These are phyloP conservation scores for Pleuronectes platessa DNA, from an alignment of 2,113 vertebrate genomes.

Conservation along the genomic window DNA sequence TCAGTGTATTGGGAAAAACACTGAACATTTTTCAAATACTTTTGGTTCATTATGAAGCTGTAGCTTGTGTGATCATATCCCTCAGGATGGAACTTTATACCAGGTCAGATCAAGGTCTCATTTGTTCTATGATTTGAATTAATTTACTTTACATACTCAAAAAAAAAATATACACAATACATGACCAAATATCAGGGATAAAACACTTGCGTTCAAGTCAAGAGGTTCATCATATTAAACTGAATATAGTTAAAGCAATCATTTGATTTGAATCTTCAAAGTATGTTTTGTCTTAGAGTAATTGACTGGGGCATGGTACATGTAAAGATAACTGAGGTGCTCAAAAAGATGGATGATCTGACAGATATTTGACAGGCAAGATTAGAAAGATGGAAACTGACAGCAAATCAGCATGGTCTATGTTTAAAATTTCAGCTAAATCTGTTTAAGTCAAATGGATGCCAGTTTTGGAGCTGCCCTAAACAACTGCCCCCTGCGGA, in stretches of 20 bases:
- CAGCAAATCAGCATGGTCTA: conserved; percentile 10
- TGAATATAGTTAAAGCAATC: not conserved
- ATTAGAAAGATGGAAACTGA: conserved; percentile 25
- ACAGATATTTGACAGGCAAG: conserved; percentile 24
- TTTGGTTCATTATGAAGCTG: not conserved
- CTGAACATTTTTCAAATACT: not conserved
- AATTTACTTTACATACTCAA: not conserved
- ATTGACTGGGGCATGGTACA: not conserved
- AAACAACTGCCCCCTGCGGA: conserved; percentile 45
- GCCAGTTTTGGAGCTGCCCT: conserved; percentile 38
- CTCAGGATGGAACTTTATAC: no score
- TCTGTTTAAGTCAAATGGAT: conserved; percentile 47
- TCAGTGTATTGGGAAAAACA: not conserved
- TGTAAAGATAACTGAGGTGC: not conserved
- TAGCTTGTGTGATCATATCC: no score
- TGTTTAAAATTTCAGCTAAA: conserved; percentile 34
- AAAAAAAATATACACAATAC: not conserved
- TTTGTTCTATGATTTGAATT: not conserved
- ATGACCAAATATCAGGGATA: not conserved
- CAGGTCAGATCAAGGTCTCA: not conserved
- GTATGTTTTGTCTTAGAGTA: conserved; percentile 5
- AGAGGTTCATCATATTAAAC: not conserved
- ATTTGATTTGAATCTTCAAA: not conserved
- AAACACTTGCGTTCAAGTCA: not conserved
- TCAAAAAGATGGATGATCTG: conserved; percentile 1